A percentile compares a stretch with the other conserved stretches of the same genome.
These are phyloP conservation scores for Platalea minor DNA, from an alignment of 2,797 vertebrate species.

Conservation along the genomic window DNA sequence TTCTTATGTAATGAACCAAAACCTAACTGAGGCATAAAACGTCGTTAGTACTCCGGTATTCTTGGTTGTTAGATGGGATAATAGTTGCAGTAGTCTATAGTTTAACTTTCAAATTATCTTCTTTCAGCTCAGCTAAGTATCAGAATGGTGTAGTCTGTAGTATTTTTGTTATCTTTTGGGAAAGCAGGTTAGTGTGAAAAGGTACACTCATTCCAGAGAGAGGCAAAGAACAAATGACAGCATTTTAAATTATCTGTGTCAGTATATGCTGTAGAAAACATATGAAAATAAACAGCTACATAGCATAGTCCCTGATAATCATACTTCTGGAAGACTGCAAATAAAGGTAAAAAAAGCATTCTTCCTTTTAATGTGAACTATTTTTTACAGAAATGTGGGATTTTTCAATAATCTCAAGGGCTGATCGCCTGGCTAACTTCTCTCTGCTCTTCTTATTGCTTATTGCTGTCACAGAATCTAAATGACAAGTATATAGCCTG, in stretches of 20 bases:
- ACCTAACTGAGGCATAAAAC: not conserved
- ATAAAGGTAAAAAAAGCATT: not conserved
- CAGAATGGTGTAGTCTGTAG: not conserved
- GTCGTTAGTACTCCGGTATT: not conserved
- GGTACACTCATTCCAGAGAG: not conserved
- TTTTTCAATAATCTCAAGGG: not conserved
- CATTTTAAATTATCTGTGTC: not conserved
- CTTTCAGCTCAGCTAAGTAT: not conserved
- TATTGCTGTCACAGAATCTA: not conserved
- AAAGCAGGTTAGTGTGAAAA: not conserved
- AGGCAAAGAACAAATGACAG: not conserved
- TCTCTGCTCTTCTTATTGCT: not conserved
- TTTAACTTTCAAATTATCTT: not conserved
- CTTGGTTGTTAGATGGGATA: not conserved
- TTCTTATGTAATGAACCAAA: not conserved
- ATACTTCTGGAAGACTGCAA: not conserved
- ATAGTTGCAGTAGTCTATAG: not conserved
- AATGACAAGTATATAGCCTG: not conserved
- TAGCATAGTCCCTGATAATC: not conserved
- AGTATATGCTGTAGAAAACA: not conserved
- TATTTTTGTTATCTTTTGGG: not conserved
- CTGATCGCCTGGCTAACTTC: not conserved
- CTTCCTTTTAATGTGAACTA: not conserved
- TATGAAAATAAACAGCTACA: not conserved
- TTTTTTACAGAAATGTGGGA: not conserved